phyloP scores from a whole-genome alignment of 2,113 vertebrate genomes.

The Blennius ocellaris region DNA sequence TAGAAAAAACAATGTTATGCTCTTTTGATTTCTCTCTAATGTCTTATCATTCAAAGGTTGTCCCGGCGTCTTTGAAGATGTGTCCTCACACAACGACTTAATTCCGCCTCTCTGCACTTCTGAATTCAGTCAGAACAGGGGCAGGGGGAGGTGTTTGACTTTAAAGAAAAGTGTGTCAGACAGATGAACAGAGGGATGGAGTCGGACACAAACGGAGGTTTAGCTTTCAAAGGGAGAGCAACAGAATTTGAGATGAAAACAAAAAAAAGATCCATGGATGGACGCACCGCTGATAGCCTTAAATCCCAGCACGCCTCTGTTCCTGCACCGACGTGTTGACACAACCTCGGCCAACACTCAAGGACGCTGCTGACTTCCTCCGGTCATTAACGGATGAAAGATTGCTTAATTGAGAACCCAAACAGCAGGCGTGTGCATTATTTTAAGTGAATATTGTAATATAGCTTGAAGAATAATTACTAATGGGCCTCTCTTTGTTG shows the following conservation, averaged over 20 bases:
- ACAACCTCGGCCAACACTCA: constrained; percentile 85
- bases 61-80: constrained; percentile 52
- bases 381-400: constrained; percentile 93
- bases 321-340: constrained; percentile 81
- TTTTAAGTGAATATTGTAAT: constrained; percentile 91
- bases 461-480: constrained; percentile 90
- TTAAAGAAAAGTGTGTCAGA: constrained; percentile 64
- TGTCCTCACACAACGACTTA: constrained; percentile 62
- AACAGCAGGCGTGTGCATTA: constrained; percentile 88
- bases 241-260: constrained; percentile 46
- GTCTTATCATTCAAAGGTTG: constrained; percentile 60
- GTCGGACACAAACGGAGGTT: constrained; percentile 35
- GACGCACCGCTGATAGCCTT: constrained; percentile 81
- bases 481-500: constrained; percentile 85
- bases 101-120: constrained; percentile 60
- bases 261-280: constrained; percentile 72
- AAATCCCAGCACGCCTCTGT: constrained; percentile 83
- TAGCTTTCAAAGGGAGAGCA: constrained; percentile 66
- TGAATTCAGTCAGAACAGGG: constrained; percentile 48
- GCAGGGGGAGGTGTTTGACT: constrained; percentile 30
- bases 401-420: constrained; percentile 89
- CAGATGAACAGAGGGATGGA: constrained; percentile 68
- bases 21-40: constrained; percentile 33
- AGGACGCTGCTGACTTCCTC: constrained; percentile 88
- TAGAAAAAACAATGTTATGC: constrained; percentile 20